Conservation (phyloP, 2,888 invertebrate genomes). For the Melanophora roralis region DNA sequence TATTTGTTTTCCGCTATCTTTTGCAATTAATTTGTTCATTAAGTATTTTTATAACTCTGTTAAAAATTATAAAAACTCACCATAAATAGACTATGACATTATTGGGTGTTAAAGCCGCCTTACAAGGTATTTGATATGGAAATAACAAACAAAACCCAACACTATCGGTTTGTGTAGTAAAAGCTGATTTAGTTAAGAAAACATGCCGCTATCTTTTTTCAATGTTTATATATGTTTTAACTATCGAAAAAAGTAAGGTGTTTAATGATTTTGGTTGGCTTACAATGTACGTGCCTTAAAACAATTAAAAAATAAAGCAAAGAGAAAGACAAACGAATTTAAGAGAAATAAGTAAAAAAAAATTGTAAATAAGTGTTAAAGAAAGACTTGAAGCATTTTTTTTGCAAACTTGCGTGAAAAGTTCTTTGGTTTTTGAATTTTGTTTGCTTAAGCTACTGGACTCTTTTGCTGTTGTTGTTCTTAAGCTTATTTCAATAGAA, state of each 20-base stretch:
- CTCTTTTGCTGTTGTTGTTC: conserved; percentile 5
- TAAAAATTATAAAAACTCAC: conserved; percentile 61
- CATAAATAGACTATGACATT: conserved; percentile 61
- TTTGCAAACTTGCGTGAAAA: conserved; percentile 25
- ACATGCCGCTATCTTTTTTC: conserved; percentile 51
- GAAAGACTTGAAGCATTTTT: conserved; percentile 39
- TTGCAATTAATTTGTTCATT: conserved; percentile 36
- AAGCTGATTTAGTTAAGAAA: conserved; percentile 27
- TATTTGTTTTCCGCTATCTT: conserved; percentile 26
- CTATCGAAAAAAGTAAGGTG: conserved; percentile 19
- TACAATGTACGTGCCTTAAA: conserved; percentile 55
- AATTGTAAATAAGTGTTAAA: conserved; percentile 41
- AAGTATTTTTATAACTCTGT: conserved; percentile 57
- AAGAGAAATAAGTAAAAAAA: conserved; percentile 5
- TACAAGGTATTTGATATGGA: conserved; percentile 58
- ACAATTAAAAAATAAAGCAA: conserved; percentile 58
- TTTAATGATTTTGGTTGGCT: conserved; percentile 27
- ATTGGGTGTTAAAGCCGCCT: conserved; percentile 61
- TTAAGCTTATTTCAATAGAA: conserved; percentile 20
- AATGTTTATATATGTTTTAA: conserved; percentile 23
- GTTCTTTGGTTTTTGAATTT: neutral
- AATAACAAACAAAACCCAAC: conserved; percentile 56
- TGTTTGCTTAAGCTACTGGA: conserved; percentile 47
- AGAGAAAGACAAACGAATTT: neutral
- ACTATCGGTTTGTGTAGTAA: neutral